Evolutionary conservation across 2,113 vertebrate species (phyloP).

Genomic region (Syngnathus scovelli): DNA sequence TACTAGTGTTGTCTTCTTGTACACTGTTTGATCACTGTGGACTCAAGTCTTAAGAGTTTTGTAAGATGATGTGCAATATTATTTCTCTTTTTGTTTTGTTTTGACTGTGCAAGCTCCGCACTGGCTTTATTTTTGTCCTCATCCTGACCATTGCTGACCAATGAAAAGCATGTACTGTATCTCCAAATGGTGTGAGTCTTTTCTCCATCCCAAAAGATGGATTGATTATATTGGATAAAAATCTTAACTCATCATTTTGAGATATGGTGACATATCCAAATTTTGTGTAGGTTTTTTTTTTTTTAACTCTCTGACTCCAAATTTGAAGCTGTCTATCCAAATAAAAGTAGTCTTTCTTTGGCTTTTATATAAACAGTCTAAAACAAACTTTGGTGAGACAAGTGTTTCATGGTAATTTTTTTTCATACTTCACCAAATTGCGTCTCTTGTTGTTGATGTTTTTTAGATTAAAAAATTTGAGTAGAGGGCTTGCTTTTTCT

Average conservation of each 20-base stretch:
- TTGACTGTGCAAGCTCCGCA: slow-evolving; percentile 10
- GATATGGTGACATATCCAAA: background rate
- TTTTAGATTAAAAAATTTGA: background rate
- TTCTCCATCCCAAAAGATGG: background rate
- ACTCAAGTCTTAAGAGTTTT: slow-evolving; percentile 60
- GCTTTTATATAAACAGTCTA: background rate
- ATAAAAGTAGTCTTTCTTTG: background rate
- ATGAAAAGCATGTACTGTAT: background rate
- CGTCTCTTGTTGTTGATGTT: background rate
- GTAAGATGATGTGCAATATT: slow-evolving; percentile 71
- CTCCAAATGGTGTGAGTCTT: background rate
- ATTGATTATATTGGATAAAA: background rate
- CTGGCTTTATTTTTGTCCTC: slow-evolving; percentile 26
- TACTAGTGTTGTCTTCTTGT: slow-evolving; percentile 63
- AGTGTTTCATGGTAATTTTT: background rate
- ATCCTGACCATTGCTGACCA: background rate
- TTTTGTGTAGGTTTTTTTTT: background rate
- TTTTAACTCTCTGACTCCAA: background rate
- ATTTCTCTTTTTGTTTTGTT: slow-evolving; percentile 38
- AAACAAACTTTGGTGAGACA: background rate
- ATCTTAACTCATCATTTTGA: background rate
- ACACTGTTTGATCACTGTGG: slow-evolving; percentile 70
- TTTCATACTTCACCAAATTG: background rate
- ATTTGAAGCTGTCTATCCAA: background rate
- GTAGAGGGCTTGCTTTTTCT: background rate